Base-by-base conservation (phyloP, 2,113 vertebrate species). In the Bufo bufo region DNA sequence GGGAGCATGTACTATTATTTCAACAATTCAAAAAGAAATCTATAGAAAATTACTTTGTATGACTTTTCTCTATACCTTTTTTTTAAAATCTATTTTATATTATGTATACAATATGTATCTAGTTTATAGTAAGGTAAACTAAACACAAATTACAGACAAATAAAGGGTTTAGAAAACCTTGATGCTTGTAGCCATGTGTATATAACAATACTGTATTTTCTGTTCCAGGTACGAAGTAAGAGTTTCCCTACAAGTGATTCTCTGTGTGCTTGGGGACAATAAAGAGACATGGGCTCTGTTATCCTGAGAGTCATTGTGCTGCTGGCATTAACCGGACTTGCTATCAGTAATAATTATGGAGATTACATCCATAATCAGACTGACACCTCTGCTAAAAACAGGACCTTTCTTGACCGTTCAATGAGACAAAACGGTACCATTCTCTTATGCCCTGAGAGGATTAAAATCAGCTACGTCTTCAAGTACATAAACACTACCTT, bases 401-500 rank as follows among this genome's bases (percentile, higher is more conserved):
- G 92, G 77, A 93, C 0, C 92, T 89, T 23, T 6, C 89, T 63
- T 17, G 59, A 92, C 9, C 92, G 90, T 84, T 91, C 90, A 92
- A 92, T 33, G n/a, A 47, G 50, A 50, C 17, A 47, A 63, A 82
- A 80, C n/a, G 58, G 77, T 4, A 90, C 91, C 89, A 52, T n/a
- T 4, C 87, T 12, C 87, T 92, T 91, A 19, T 99, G 97, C 79
- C 56, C 75, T 4, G 89, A 82, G 17, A 43, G 7, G 20, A 96
- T 96, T 0, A 94, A 94, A 85, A 96, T 97, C 9, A 95, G 86
- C 0, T 59, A 72, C 43, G 96, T 94, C 84, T 98, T 99, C 91
- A 99, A 96, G 91, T 97, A 99, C 93, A 97, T 99, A 90, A 99
- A 97, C 96, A 98, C 98, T 0, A 89, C 95, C 19, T 95, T 99